These are phyloP conservation scores for Drosophila borborema DNA, from an alignment of 2,888 invertebrate species.

Conservation along the genomic window DNA sequence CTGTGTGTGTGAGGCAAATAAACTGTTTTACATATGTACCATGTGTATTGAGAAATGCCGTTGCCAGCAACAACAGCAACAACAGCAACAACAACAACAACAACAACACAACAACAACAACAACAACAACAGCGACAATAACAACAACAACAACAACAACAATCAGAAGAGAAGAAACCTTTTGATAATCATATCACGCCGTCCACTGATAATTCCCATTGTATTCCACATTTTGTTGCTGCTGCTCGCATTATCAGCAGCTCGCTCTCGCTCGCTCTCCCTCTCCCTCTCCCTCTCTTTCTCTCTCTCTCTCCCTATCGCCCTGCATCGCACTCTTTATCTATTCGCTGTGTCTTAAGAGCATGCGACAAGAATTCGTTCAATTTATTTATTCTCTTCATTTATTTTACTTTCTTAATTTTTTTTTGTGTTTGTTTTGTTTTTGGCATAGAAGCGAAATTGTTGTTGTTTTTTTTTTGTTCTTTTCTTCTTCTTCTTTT, in stretches of 20 bases:
- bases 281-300: constrained; percentile 7
- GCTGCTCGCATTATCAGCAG: constrained; percentile 61
- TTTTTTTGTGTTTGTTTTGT: background rate
- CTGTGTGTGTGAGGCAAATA: constrained; percentile 44
- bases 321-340: constrained; percentile 24
- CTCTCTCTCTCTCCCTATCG: constrained; percentile 3
- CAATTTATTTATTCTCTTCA: constrained; percentile 23
- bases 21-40: constrained; percentile 53
- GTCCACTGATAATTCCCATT: constrained; percentile 78
- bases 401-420: background rate
- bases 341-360: constrained; percentile 15
- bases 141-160: constrained; percentile 17
- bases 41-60: constrained; percentile 65
- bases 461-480: constrained; percentile 25
- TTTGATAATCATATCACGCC: constrained; percentile 81
- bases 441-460: constrained; percentile 36
- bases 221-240: constrained; percentile 61
- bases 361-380: constrained; percentile 14
- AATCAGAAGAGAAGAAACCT: constrained; percentile 60
- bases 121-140: constrained; percentile 13
- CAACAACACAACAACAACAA: constrained; percentile 19
- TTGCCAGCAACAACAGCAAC: constrained; percentile 46
- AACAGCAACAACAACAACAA: constrained; percentile 8
- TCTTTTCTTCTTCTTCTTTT: background rate
- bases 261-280: constrained; percentile 20